phyloP scores from a whole-genome alignment of 1,140 invertebrate genomes.

The Chelonus insularis region DNA sequence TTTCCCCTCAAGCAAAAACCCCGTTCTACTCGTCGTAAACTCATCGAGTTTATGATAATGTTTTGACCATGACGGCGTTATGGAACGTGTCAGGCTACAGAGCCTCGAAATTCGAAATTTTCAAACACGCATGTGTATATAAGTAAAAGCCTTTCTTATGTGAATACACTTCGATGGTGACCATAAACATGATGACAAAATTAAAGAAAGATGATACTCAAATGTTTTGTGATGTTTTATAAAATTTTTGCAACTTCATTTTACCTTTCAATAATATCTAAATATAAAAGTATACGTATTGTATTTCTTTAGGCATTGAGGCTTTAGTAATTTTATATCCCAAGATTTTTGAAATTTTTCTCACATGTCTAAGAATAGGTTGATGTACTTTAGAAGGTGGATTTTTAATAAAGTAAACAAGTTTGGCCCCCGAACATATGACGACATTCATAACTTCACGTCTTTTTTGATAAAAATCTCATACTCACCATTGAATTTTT shows the following conservation, averaged over 20 bases:
- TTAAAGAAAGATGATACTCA: too few relatives aligned
- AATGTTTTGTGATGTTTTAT: too few relatives aligned
- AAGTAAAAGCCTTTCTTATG: too few relatives aligned
- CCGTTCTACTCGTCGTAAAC: conserved; percentile 40
- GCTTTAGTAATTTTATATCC: neutral
- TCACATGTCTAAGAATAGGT: neutral
- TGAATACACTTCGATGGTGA: too few relatives aligned
- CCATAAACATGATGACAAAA: too few relatives aligned
- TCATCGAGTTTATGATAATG: conserved; percentile 48
- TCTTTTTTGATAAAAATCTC: neutral
- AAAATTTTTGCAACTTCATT: too few relatives aligned
- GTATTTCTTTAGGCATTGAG: neutral
- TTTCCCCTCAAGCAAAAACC: conserved; percentile 19
- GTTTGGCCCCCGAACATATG: neutral
- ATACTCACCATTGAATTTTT: neutral
- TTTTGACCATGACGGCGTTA: conserved; percentile 29
- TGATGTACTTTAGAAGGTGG: neutral
- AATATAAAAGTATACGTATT: too few relatives aligned
- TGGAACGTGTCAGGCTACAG: conserved; percentile 28
- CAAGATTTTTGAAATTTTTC: neutral
- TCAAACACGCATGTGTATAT: conserved; percentile 12
- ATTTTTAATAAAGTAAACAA: neutral
- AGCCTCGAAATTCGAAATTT: conserved; percentile 28
- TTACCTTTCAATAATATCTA: too few relatives aligned
- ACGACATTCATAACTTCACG: neutral